phyloP scores from a whole-genome alignment of 2,888 invertebrate genomes.

The Smittia aterrima region DNA sequence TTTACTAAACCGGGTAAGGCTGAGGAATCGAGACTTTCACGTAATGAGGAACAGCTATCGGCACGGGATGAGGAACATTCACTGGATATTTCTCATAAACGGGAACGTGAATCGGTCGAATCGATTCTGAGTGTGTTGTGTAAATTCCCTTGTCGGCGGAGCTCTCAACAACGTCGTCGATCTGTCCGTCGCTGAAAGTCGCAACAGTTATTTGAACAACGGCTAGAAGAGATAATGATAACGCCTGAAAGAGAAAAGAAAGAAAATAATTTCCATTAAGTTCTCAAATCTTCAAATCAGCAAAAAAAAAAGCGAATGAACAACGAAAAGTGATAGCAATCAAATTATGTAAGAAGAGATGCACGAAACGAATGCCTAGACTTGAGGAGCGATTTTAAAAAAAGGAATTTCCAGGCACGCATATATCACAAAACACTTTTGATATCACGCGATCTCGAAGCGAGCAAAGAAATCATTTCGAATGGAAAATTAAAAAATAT shows the following conservation, averaged over 20 bases:
- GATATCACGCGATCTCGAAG: conserved; percentile 10
- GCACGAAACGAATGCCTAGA: background rate
- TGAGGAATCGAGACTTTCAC: conserved; percentile 71
- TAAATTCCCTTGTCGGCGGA: conserved; percentile 56
- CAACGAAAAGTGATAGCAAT: background rate
- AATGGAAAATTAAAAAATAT: background rate
- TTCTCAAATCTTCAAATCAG: background rate
- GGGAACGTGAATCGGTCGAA: conserved; percentile 67
- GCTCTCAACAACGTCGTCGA: background rate
- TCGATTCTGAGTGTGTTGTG: conserved; percentile 65
- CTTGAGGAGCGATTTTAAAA: background rate
- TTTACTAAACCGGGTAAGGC: conserved; percentile 59
- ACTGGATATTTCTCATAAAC: conserved; percentile 71
- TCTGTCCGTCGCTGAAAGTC: background rate
- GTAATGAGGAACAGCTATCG: conserved; percentile 66
- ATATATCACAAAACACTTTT: background rate
- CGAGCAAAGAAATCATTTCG: conserved; percentile 12
- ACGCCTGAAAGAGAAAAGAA: background rate
- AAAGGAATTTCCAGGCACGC: conserved; percentile 3
- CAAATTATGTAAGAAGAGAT: background rate
- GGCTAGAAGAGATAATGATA: background rate
- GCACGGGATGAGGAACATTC: conserved; percentile 71
- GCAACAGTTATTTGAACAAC: background rate
- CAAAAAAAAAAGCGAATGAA: background rate
- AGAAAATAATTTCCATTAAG: background rate